Conservation (phyloP, 2,888 invertebrate genomes). For the Luperina nickerlii region DNA sequence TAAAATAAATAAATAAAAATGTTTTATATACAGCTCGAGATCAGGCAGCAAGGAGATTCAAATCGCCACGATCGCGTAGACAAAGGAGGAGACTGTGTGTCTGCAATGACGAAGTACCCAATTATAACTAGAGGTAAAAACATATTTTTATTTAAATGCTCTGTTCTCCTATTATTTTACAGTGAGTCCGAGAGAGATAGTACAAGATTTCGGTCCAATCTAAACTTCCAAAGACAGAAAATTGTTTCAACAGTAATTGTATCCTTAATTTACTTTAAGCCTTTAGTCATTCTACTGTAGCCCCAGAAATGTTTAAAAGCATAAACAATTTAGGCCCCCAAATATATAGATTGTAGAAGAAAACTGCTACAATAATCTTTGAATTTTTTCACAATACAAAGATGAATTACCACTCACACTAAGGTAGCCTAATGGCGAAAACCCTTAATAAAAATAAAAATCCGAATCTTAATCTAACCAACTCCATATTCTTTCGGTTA, state of each 20-base stretch:
- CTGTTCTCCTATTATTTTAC: background rate
- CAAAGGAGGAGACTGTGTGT: background rate
- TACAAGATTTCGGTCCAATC: background rate
- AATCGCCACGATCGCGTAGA: background rate
- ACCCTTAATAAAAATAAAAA: background rate
- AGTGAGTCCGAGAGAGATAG: background rate
- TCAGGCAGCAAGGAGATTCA: background rate
- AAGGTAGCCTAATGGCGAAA: background rate
- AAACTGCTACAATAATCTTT: background rate
- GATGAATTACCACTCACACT: background rate
- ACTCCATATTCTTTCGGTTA: constrained; percentile 11
- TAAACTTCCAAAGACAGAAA: background rate
- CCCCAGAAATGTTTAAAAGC: background rate
- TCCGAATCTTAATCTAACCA: background rate
- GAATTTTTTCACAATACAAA: background rate
- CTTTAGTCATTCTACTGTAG: background rate
- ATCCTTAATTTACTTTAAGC: background rate
- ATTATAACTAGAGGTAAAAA: background rate
- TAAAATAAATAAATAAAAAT: too few species aligned
- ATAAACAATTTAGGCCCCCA: background rate
- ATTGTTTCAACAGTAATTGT: background rate
- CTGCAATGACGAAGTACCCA: background rate
- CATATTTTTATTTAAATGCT: background rate
- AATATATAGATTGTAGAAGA: background rate
- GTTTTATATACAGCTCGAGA: constrained; percentile 9